A percentile compares a stretch with the other conserved stretches of the same genome.
These are phyloP conservation scores for Oncorhynchus keta DNA, from an alignment of 2,113 vertebrate genomes.

Conservation along the genomic window DNA sequence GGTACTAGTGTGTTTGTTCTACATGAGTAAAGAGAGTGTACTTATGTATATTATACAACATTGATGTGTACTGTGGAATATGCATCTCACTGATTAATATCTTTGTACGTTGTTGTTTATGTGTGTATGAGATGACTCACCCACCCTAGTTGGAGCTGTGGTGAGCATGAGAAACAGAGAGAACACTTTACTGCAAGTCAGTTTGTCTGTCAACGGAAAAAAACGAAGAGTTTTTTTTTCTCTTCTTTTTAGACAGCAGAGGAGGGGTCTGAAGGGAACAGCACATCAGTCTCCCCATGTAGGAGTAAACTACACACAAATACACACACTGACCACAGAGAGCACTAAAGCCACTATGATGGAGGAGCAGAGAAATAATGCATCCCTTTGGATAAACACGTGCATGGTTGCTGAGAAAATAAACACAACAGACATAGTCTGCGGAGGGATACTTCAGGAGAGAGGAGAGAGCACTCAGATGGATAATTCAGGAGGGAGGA, in stretches of 20 bases:
- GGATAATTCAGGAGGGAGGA: too few species aligned
- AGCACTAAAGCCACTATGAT: conserved; percentile 65
- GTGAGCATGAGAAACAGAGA: conserved; percentile 59
- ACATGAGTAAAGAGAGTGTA: too few species aligned
- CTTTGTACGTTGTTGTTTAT: too few species aligned
- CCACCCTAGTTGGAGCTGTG: conserved; percentile 70
- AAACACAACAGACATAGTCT: conserved; percentile 57
- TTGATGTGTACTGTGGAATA: too few species aligned
- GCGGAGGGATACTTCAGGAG: conserved; percentile 6
- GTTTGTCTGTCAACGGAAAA: conserved; percentile 61
- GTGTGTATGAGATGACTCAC: conserved; percentile 68
- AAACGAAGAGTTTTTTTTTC: conserved; percentile 26
- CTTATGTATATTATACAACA: too few species aligned
- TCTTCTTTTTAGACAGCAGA: too few species aligned
- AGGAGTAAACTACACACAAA: conserved; percentile 72
- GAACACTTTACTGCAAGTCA: conserved; percentile 68
- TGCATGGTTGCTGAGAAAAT: conserved; percentile 56
- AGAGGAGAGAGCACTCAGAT: too few species aligned
- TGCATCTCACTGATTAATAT: too few species aligned
- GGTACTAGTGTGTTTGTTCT: too few species aligned
- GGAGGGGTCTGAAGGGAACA: conserved; percentile 42
- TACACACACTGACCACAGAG: conserved; percentile 68
- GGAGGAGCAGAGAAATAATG: conserved; percentile 54
- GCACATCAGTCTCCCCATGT: conserved; percentile 68
- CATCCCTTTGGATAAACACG: conserved; percentile 65